Evolutionary conservation across 1,140 invertebrate genomes (phyloP).

Genomic region (Propsilocerus akamusi): DNA sequence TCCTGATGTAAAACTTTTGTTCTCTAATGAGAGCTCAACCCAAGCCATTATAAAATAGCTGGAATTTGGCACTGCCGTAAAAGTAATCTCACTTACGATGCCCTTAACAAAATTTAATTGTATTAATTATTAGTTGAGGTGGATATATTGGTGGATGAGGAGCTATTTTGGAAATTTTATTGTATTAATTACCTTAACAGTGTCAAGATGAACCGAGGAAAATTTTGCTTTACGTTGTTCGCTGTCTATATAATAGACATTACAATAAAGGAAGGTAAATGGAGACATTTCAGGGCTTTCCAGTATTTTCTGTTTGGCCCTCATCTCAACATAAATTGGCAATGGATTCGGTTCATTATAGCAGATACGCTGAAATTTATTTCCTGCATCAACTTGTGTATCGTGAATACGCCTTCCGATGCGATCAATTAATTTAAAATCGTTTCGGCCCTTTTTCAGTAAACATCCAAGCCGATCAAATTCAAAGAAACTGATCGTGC

Average conservation of each 20-base stretch:
- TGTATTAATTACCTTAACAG: too few species aligned
- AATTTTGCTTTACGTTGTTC: not conserved
- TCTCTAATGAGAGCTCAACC: not conserved
- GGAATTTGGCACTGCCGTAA: not conserved
- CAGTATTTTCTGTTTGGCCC: not conserved
- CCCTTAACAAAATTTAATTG: too few species aligned
- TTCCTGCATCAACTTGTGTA: not conserved
- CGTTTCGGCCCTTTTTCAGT: not conserved
- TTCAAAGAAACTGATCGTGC: not conserved
- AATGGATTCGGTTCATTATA: not conserved
- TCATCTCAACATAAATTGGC: slow-evolving; percentile 1
- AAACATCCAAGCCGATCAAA: not conserved
- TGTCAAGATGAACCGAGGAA: not conserved
- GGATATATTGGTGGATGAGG: too few species aligned
- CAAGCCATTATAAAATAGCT: not conserved
- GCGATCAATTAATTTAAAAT: not conserved
- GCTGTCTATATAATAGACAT: not conserved
- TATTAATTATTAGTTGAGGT: too few species aligned
- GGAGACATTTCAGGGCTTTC: not conserved
- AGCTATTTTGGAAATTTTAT: too few species aligned
- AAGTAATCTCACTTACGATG: not conserved
- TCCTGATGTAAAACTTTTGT: not conserved
- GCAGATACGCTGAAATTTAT: not conserved
- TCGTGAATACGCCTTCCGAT: not conserved
- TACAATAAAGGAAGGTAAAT: not conserved